These are phyloP conservation scores for Mimas tiliae DNA, from an alignment of 2,888 invertebrate species.

Conservation along the genomic window DNA sequence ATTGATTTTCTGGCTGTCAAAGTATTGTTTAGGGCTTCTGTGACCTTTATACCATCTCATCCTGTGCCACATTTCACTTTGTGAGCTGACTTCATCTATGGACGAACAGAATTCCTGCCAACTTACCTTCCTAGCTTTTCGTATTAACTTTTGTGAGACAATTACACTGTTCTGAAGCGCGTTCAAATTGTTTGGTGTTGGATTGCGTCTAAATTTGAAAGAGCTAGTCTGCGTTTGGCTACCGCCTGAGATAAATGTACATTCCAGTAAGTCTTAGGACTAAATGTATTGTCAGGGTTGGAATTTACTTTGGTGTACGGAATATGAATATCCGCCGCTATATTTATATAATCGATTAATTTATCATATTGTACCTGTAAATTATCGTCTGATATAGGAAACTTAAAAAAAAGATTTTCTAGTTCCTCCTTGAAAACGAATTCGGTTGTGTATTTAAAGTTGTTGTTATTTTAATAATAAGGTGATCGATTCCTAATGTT, in stretches of 20 bases:
- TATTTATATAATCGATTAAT: conserved; percentile 25
- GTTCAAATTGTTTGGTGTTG: conserved; percentile 18
- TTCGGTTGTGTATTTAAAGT: not conserved
- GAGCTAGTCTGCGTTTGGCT: conserved; percentile 29
- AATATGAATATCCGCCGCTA: conserved; percentile 27
- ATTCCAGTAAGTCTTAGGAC: conserved; percentile 28
- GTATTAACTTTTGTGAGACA: not conserved
- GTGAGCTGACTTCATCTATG: not conserved
- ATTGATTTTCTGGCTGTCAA: not conserved
- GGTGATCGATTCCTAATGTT: conserved; percentile 35
- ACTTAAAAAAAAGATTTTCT: conserved; percentile 1
- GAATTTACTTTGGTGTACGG: conserved; percentile 22
- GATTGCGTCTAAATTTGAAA: conserved; percentile 30
- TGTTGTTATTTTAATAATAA: conserved; percentile 30
- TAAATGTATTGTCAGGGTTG: conserved; percentile 25
- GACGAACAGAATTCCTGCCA: not conserved
- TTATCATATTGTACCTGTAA: conserved; percentile 13
- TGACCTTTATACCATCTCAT: not conserved
- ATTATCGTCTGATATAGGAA: not conserved
- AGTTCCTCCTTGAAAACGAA: conserved; percentile 22
- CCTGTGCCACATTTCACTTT: not conserved
- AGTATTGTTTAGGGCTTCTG: not conserved
- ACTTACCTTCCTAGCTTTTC: not conserved
- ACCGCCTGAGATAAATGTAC: conserved; percentile 25
- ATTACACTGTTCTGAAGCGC: not conserved